phyloP scores from a whole-genome alignment of 2,797 vertebrate genomes.

The Pipistrellus pygmaeus region DNA sequence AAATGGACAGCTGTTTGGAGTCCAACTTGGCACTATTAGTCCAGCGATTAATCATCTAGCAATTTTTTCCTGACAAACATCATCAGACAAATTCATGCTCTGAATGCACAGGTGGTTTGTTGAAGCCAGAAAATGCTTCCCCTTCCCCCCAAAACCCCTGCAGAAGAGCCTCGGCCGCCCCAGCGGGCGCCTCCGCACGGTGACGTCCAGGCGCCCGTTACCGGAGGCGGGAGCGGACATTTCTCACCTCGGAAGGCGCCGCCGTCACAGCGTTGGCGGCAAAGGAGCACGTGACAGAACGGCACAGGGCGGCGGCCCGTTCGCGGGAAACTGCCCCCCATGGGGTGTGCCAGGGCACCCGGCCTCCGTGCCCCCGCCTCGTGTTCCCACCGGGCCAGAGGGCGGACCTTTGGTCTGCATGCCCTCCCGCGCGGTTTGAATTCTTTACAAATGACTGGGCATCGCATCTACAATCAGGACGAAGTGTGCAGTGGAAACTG shows the following conservation, averaged over 20 bases:
- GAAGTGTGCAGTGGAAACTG: slow-evolving; percentile 34
- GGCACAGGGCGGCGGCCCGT: background rate
- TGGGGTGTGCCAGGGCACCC: rapidly evolving
- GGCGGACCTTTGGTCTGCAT: background rate
- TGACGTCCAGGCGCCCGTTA: background rate
- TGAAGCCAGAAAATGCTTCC: background rate
- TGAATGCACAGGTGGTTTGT: background rate
- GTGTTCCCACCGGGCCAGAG: background rate
- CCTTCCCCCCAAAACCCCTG: background rate
- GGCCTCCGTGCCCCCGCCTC: rapidly evolving
- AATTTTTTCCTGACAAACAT: background rate
- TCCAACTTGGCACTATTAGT: background rate
- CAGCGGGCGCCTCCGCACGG: rapidly evolving
- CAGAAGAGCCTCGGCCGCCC: background rate
- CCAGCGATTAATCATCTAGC: background rate
- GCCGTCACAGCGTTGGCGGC: background rate
- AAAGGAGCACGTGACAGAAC: background rate
- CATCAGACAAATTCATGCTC: background rate
- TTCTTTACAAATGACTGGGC: background rate
- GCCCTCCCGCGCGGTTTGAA: background rate
- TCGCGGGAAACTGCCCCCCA: background rate
- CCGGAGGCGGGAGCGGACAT: background rate
- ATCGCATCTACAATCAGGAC: slow-evolving; percentile 56
- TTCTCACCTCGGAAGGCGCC: background rate
- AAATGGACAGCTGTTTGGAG: background rate